These are phyloP conservation scores for Pollimyrus isidori DNA, from an alignment of 2,113 vertebrate genomes.

Conservation along the genomic window DNA sequence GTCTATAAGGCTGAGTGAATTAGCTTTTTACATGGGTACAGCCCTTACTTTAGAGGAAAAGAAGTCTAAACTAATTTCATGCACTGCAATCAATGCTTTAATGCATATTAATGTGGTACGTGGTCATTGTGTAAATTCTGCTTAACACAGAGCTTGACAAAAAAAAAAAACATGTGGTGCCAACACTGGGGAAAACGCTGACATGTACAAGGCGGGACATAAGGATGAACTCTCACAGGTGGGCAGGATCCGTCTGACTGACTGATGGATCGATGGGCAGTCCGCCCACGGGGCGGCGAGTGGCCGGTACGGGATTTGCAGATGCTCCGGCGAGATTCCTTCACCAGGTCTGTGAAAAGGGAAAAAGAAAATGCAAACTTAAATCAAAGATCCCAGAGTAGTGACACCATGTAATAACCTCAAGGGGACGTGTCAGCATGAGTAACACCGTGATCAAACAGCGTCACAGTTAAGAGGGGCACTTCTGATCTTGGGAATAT, in stretches of 20 bases:
- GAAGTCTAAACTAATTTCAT: background rate
- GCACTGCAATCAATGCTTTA: background rate
- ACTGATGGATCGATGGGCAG: background rate
- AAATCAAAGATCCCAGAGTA: background rate
- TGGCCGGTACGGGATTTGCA: background rate
- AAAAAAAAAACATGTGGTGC: background rate
- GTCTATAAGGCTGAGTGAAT: background rate
- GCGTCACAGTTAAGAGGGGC: background rate
- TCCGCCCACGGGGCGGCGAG: background rate
- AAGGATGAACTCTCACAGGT: background rate
- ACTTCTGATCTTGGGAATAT: background rate
- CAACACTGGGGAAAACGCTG: background rate
- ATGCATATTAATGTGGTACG: background rate
- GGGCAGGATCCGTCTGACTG: background rate
- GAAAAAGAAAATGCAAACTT: background rate
- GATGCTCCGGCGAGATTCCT: background rate
- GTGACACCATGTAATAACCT: background rate
- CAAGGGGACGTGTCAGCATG: background rate
- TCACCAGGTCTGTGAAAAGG: background rate
- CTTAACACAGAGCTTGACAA: background rate
- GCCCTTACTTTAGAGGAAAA: background rate
- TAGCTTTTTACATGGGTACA: background rate
- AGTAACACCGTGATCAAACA: background rate
- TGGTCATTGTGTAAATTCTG: background rate
- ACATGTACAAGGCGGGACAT: background rate